Base-by-base conservation (phyloP, 2,888 invertebrate genomes). In the Zele albiditarsus region DNA sequence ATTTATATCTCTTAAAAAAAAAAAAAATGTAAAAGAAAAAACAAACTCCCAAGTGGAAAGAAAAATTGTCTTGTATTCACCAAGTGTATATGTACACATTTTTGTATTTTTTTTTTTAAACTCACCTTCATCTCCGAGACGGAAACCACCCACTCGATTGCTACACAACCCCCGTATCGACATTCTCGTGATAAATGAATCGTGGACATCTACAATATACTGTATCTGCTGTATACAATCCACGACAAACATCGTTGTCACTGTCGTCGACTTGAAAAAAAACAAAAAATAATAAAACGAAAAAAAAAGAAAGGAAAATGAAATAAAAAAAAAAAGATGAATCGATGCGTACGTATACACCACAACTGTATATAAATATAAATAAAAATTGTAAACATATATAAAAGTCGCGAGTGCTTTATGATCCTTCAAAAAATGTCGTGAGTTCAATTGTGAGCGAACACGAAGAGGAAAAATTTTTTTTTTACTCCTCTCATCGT, bases 341-440 rank as follows among this genome's bases (percentile, higher is more conserved):
- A 38, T 31, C 28, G 23, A 63, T 33, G 8, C 23, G n/a, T 62
- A 28, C 38, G 12, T 60, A 58, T 58, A 62, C 31, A 31, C 20
- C 38, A 12, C n/a, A n/a, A n/a, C n/a, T n/a, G n/a, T n/a, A 38
- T 38, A 12, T 12, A 38, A 38, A 38, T 12, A 38, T 38, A 38
- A 28, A 20, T n/a, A n/a, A 49, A 57, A 31, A 49, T 28, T 8
- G 23, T n/a, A 27, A 31, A 49, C 5, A 20, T 8, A 10, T 8
- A 83, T 78, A 78, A 67, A 72, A 80, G 80, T 81, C 82, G 79
- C 81, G 73, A 73, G 80, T 79, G 82, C 78, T 80, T 78, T 80
- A 80, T 80, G 79, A 80, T 79, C 81, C 80, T 80, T 81, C 80
- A 80, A 81, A 82, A 84, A 83, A 83, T 83, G 81, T 80, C 79